Evolutionary conservation across 2,888 invertebrate species (phyloP).

Genomic region (Lasioglossum oenotherae): DNA sequence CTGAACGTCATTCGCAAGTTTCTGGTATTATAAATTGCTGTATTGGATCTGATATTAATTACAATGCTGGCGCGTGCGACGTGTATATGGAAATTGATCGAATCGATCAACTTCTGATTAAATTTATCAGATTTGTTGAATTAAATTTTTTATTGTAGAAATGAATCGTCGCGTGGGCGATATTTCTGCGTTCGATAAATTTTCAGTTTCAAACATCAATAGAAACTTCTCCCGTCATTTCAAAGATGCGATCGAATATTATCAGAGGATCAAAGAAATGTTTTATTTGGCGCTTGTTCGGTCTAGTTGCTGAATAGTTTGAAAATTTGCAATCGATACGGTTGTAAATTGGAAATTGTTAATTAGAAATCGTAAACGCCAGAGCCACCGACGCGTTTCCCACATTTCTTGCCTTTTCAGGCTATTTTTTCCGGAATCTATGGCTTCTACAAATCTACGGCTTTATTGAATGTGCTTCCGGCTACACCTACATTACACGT

Average conservation of each 20-base stretch:
- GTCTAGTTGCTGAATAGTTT: background rate
- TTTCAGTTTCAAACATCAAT: background rate
- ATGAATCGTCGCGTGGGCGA: background rate
- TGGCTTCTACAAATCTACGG: conserved; percentile 22
- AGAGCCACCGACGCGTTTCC: background rate
- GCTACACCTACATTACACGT: conserved; percentile 20
- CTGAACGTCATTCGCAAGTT: background rate
- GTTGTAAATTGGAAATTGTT: background rate
- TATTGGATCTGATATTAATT: background rate
- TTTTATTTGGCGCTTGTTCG: too few species aligned
- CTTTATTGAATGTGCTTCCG: conserved; percentile 16
- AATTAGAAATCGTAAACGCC: background rate
- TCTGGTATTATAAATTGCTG: background rate
- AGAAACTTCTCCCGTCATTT: background rate
- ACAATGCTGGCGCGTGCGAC: background rate
- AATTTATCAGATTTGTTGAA: background rate
- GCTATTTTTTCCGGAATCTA: conserved; percentile 4
- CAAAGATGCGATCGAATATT: background rate
- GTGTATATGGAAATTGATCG: background rate
- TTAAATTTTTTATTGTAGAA: background rate
- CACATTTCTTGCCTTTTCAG: background rate
- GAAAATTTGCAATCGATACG: background rate
- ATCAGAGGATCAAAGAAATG: too few species aligned
- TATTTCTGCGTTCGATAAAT: background rate
- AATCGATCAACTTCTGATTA: background rate